A percentile compares a stretch with the other conserved stretches of the same genome.
These are phyloP conservation scores for Geotrupes spiniger DNA, from an alignment of 2,888 invertebrate species.

Conservation along the genomic window DNA sequence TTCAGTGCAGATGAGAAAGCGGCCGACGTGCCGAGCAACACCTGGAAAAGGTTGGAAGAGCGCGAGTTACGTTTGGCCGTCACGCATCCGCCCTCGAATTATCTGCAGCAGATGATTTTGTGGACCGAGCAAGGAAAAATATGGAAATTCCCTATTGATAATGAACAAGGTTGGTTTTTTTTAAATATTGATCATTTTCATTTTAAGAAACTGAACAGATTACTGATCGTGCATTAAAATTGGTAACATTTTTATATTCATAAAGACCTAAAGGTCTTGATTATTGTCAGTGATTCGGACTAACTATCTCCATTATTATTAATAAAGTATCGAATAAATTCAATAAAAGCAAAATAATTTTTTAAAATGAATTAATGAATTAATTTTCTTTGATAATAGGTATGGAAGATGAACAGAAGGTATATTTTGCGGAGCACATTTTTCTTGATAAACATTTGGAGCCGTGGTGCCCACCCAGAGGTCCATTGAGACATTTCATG, in stretches of 20 bases:
- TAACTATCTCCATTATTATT: not conserved
- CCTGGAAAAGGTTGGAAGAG: conserved; percentile 67
- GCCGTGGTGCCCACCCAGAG: conserved; percentile 84
- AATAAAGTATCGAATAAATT: conserved; percentile 6
- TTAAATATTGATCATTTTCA: conserved; percentile 1
- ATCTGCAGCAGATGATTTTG: conserved; percentile 87
- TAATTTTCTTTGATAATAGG: conserved; percentile 49
- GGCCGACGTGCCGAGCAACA: conserved; percentile 49
- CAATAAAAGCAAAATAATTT: too few species aligned
- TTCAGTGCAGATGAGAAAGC: conserved; percentile 51
- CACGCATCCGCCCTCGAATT: conserved; percentile 77
- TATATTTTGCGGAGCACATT: conserved; percentile 90
- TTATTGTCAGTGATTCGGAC: too few species aligned
- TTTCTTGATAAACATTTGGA: conserved; percentile 85
- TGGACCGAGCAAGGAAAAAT: conserved; percentile 95
- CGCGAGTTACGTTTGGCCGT: conserved; percentile 66
- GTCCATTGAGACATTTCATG: conserved; percentile 96
- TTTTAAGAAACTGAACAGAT: too few species aligned
- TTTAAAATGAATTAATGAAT: not conserved
- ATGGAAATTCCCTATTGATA: conserved; percentile 97
- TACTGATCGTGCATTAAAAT: too few species aligned
- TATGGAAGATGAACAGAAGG: conserved; percentile 62
- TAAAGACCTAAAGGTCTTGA: too few species aligned
- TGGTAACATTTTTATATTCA: too few species aligned
- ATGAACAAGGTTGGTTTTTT: conserved; percentile 77